Conservation (phyloP, 37 sponge, comb jelly and placozoan species). For the Geodia barretti region DNA sequence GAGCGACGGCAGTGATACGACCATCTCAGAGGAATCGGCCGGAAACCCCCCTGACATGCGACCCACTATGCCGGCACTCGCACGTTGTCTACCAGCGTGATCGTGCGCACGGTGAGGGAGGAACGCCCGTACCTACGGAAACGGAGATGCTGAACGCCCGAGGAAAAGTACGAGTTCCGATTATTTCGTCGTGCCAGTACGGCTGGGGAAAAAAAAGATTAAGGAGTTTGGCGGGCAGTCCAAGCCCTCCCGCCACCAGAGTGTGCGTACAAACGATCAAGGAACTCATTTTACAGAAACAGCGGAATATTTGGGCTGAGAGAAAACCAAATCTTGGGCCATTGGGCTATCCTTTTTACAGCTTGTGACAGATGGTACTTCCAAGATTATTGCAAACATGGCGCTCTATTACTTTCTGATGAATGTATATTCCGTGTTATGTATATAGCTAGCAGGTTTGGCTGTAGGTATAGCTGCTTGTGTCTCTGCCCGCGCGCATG, state of each 20-base stretch:
- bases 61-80: slow-evolving; percentile 59
- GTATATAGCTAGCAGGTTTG: too few relatives aligned
- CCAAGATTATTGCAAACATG: too few relatives aligned
- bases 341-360: too few relatives aligned
- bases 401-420: too few relatives aligned
- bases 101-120: slow-evolving; percentile 94
- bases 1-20: too few relatives aligned
- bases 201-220: slow-evolving; percentile 99
- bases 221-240: slow-evolving; percentile 52
- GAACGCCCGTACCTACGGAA: slow-evolving; percentile 74
- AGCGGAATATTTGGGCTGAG: slow-evolving; percentile 72
- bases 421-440: too few relatives aligned
- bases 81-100: slow-evolving; percentile 78
- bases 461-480: too few relatives aligned
- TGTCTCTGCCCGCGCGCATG: too few relatives aligned
- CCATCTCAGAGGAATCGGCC: too few relatives aligned
- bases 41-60: slow-evolving; percentile 89
- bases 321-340: not conserved
- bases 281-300: slow-evolving; percentile 87
- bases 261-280: slow-evolving; percentile 82
- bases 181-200: slow-evolving; percentile 80
- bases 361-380: too few relatives aligned
- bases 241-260: slow-evolving; percentile 76
- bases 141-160: slow-evolving; percentile 74
- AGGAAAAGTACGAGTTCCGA: slow-evolving; percentile 88